Percentiles rank a stretch among this genome's conserved stretches.
Conservation (phyloP, 2,888 invertebrate species). For the Acrobasis repandana region DNA sequence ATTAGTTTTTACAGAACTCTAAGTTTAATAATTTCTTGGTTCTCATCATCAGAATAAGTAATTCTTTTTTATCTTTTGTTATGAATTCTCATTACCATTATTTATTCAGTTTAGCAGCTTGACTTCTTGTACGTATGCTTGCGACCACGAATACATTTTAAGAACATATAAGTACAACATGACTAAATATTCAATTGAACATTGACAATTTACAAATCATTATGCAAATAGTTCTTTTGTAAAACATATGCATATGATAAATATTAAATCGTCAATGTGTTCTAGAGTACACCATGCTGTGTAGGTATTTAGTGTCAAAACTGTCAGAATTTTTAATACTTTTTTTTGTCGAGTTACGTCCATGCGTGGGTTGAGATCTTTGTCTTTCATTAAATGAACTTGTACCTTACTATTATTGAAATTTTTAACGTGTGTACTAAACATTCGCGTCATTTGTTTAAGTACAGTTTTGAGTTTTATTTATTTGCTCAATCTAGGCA, state of each 20-base stretch:
- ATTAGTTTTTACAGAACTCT: neutral
- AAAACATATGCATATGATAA: neutral
- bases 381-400: slow-evolving; percentile 52
- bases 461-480: slow-evolving; percentile 57
- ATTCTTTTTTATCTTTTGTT: neutral
- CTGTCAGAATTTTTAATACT: neutral
- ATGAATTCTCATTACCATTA: slow-evolving; percentile 11
- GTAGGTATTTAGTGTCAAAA: neutral
- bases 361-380: slow-evolving; percentile 27
- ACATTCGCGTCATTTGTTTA: slow-evolving; percentile 49
- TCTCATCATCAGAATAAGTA: neutral
- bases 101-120: neutral
- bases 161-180: slow-evolving; percentile 7
- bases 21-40: neutral
- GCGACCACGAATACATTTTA: neutral
- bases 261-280: neutral
- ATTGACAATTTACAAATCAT: slow-evolving; percentile 17
- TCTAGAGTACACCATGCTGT: neutral
- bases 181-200: slow-evolving; percentile 9
- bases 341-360: neutral
- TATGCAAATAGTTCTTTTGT: slow-evolving; percentile 21
- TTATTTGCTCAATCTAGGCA: slow-evolving; percentile 49
- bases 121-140: neutral
- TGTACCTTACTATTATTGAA: slow-evolving; percentile 42
- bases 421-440: slow-evolving; percentile 55